Evolutionary conservation across 2,797 vertebrate genomes (phyloP), one percentile per base, ranked within the genome.

Genomic region (Crocidura indochinensis): DNA sequence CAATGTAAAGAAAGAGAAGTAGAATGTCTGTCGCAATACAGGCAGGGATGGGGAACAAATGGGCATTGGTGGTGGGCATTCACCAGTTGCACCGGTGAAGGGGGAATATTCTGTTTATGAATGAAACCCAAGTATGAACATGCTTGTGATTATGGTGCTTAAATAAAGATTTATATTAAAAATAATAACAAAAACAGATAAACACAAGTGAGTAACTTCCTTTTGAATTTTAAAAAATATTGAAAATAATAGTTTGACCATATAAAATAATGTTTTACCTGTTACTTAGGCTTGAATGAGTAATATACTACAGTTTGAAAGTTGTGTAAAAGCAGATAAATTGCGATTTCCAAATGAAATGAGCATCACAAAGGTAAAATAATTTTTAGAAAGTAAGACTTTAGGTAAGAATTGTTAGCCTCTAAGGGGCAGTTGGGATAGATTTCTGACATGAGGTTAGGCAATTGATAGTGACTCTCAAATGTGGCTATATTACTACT

Each of bases 181-280:
- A 38, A n/a, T n/a, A 38, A 38, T 38, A 38, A 38, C 27, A 2
- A 8, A 47, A 56, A 77, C 91, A 76, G 76, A 22, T 49, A n/a
- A 88, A 91, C 77, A 80, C 12, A 47, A 29, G 38, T 74, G 6
- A 79, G 12, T 6, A 29, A 56, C 53, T 65, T 73, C 73, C 44
- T 83, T 75, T 20, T 91, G 44, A 56, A 49, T 72, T 44, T 72
- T 72, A 75, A 26, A 44, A 47, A 78, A 94, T 56, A 44, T 26
- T 7, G 77, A 81, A 84, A 71, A 46, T 85, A 19, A 19, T 77
- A 10, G 2, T 74, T 80, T 90, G 56, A 51, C 2, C 2, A 27
- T n/a, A 10, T 26, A 84, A 91, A 87, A 87, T 72, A 53, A 69
- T 51, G 7, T 12, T 65, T 84, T 51, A 67, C 11, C 11, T 44